Base-by-base conservation (phyloP, 2,797 vertebrate genomes). In the Alectoris magna region DNA sequence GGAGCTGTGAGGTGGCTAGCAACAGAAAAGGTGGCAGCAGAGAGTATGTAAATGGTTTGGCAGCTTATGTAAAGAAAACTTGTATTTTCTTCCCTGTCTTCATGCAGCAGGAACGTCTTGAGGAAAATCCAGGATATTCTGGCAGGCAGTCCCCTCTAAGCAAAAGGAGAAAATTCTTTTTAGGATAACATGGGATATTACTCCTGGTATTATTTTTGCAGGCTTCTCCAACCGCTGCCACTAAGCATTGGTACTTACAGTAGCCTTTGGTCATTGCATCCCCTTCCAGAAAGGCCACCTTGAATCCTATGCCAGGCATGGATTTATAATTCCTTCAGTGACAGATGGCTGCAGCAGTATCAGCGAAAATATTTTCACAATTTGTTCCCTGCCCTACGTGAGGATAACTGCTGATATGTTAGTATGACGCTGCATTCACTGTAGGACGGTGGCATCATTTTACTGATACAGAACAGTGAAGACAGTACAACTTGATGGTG, bases 41-140 rank as follows among this genome's bases (percentile, higher is more conserved):
- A 81, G 39, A 18, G 49, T 77, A 9, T 66, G 26, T 49, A 74
- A 62, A 56, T 77, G 38, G 2, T 88, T 87, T 87, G 84, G 56
- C 49, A 88, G 44, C 23, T 74, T 81, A 48, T 63, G 9, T 59
- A 72, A 71, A 53, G 73, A 88, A 46, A 64, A 75, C 14, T 21
- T 43, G 13, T 67, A 31, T 87, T 78, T 69, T 86, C 24, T 8
- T 73, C 39, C 73, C 49, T 67, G 63, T 49, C 39, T 95, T 79
- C 49, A 60, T 1, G 5, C 64, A 77, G 56, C 81, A 72, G 60
- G 88, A 91, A 63, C 3, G 22, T 77, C 63, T 90, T 16, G 63
- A 64, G 83, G 80, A 88, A 92, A 86, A 68, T 68, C 67, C 22
- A 82, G 53, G 26, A 14, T 78, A 36, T 91, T 95, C 53, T 77